These are phyloP conservation scores for Marasmarcha lunaedactyla DNA, from an alignment of 2,888 invertebrate genomes.

Conservation along the genomic window DNA sequence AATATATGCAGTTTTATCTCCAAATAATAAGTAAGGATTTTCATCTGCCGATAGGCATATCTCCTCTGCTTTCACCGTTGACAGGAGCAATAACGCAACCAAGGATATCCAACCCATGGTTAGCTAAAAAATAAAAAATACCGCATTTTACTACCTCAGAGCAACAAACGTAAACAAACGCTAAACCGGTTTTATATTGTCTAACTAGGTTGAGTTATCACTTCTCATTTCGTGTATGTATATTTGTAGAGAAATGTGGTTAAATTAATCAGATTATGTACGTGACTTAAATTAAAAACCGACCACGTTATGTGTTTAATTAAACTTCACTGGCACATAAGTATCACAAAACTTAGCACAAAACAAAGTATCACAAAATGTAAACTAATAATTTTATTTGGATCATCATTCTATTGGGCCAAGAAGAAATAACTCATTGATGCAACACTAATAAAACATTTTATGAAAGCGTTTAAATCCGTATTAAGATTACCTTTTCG, in stretches of 20 bases:
- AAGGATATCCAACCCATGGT: conserved; percentile 28
- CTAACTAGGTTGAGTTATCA: neutral
- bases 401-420: neutral
- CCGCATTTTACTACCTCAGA: neutral
- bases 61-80: conserved; percentile 26
- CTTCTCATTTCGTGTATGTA: too few relatives aligned
- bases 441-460: neutral
- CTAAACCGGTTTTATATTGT: neutral
- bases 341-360: too few relatives aligned
- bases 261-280: too few relatives aligned
- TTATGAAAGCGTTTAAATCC: neutral
- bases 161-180: neutral
- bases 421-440: too few relatives aligned
- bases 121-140: conserved; percentile 10
- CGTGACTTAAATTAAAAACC: too few relatives aligned
- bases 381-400: too few relatives aligned
- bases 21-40: conserved; percentile 76
- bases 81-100: conserved; percentile 22
- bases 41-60: conserved; percentile 73
- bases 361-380: too few relatives aligned
- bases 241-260: too few relatives aligned
- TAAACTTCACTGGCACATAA: too few relatives aligned
- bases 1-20: conserved; percentile 82
- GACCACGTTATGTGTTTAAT: too few relatives aligned
- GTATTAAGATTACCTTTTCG: conserved; percentile 33